Evolutionary conservation across 2,888 invertebrate genomes (phyloP), one percentile per base, ranked within the genome.

Genomic region (Clistopyga incitator): DNA sequence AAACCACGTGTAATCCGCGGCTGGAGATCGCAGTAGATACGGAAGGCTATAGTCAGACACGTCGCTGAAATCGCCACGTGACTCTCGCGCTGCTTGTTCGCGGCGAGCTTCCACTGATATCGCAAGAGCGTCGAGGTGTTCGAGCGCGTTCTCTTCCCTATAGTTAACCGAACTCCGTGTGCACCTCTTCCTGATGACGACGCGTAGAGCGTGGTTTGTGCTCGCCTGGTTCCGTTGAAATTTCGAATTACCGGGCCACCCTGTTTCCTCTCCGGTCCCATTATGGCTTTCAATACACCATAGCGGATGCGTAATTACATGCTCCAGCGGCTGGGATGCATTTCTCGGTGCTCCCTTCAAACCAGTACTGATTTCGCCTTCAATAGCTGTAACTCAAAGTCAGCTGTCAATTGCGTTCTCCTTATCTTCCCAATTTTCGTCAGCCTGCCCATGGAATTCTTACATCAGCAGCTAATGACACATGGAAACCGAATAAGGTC

Each of bases 251-350:
- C 71, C 71, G 42, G 20, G 8, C 65, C 18, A 15, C 47, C 72
- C 10, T 15, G 72, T 56, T 65, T 64, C 70, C 78, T 70, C 78
- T 38, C 61, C 20, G 52, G 23, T 59, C 59, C 74, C 76, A 84
- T 84, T 84, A 77, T 71, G 61, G 77, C 64, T 76, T 74, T 77
- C 77, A 50, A 81, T 81, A 70, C 72, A 42, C 52, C 68, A n/a
- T 54, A 45, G 59, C 38, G 54, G 61, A 45, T 67, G 54, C 74
- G 75, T 80, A 84, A 84, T 84, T 81, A 74, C 77, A 81, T 67
- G 77, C 77, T 70, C 54, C 20, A 61, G 47, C 54, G 18, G 45
- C 25, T 42, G 52, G 20, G 29, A 65, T 56, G 54, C 52, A 11
- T 65, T 45, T 3, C 72, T 67, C 56, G 13, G 68, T 38, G 74